These are phyloP conservation scores for Clanis bilineata DNA, from an alignment of 2,888 invertebrate species.

Conservation along the genomic window DNA sequence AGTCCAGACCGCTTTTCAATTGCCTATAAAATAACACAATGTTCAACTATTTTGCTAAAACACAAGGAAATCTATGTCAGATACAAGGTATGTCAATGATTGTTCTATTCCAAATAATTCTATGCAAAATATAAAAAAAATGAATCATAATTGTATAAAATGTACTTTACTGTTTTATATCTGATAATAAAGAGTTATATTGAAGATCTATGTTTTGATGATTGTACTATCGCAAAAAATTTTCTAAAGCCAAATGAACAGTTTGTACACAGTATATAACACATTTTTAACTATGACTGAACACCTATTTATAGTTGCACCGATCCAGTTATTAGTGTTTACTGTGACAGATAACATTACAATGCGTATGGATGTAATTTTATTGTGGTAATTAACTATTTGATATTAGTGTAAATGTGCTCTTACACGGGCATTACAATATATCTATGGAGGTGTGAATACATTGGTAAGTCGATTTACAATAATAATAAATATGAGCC, in stretches of 20 bases:
- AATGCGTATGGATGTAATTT: background rate
- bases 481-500: too few species aligned
- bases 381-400: background rate
- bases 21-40: too few species aligned
- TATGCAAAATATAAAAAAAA: too few species aligned
- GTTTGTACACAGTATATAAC: background rate
- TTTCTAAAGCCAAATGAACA: background rate
- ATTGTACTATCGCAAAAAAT: background rate
- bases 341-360: conserved; percentile 4
- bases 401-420: background rate
- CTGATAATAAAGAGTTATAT: too few species aligned
- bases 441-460: background rate
- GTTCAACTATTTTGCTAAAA: too few species aligned
- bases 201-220: background rate
- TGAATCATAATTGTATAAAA: too few species aligned
- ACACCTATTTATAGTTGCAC: background rate
- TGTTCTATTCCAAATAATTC: too few species aligned
- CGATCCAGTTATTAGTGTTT: conserved; percentile 4
- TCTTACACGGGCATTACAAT: background rate
- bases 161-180: too few species aligned
- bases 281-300: conserved; percentile 9
- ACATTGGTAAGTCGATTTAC: too few species aligned
- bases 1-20: too few species aligned
- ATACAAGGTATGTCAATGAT: too few species aligned
- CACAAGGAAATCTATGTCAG: too few species aligned